These are phyloP conservation scores for Hyppa rectilinea DNA, from an alignment of 2,888 invertebrate genomes.

Conservation along the genomic window DNA sequence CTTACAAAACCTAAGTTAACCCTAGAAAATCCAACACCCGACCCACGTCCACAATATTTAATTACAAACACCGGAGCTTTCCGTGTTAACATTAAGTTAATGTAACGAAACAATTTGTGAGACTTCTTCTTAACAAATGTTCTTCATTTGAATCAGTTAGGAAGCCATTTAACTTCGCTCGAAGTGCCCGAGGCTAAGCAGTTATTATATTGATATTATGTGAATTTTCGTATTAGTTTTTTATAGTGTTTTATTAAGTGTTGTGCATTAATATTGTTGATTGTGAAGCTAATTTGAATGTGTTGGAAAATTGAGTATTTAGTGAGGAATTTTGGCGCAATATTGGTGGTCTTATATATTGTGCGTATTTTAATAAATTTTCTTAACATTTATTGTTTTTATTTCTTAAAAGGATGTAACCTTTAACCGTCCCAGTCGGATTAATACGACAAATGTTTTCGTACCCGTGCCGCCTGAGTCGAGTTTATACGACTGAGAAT, in stretches of 20 bases:
- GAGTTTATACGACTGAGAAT: too few species aligned
- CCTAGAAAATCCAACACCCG: conserved; percentile 17
- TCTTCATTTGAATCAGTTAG: conserved; percentile 76
- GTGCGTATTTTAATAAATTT: neutral
- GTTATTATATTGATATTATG: conserved; percentile 73
- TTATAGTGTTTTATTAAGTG: conserved; percentile 49
- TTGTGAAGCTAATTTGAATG: conserved; percentile 42
- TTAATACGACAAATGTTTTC: too few species aligned
- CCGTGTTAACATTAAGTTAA: conserved; percentile 71
- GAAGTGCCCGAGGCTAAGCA: conserved; percentile 50
- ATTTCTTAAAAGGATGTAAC: too few species aligned
- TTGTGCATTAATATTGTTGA: conserved; percentile 46
- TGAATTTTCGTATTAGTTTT: conserved; percentile 50
- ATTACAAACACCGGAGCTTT: conserved; percentile 59
- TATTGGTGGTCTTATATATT: neutral
- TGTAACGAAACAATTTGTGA: conserved; percentile 74
- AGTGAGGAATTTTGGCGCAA: neutral
- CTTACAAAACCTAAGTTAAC: neutral
- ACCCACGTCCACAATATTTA: conserved; percentile 55
- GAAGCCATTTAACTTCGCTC: conserved; percentile 56
- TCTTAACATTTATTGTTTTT: neutral
- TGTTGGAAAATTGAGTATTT: conserved; percentile 40
- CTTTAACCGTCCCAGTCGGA: too few species aligned
- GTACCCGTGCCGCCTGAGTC: too few species aligned
- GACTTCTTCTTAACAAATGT: conserved; percentile 65